Evolutionary conservation across 37 sponge, comb jelly and placozoan species (phyloP).

Genomic region (Lycopodina hypogea): DNA sequence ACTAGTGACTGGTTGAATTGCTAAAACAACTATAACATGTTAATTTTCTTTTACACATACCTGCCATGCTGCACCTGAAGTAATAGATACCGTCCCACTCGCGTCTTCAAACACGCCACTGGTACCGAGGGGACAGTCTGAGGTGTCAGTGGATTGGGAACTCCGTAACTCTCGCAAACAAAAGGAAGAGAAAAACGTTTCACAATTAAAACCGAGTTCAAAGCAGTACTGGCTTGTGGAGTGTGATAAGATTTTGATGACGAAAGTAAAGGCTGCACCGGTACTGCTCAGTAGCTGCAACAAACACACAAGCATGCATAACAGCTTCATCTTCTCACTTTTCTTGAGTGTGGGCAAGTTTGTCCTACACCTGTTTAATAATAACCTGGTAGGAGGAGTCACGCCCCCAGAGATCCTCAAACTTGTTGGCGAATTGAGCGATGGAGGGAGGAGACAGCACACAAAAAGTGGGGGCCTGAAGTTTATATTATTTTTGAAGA

Average conservation of each 20-base stretch:
- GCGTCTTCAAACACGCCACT: background rate
- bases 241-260: background rate
- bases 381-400: too few species aligned
- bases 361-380: too few species aligned
- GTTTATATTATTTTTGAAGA: too few species aligned
- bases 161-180: constrained; percentile 1
- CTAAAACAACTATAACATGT: too few species aligned
- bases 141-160: constrained; percentile 5
- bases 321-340: background rate
- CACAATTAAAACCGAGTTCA: background rate
- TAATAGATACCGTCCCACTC: background rate
- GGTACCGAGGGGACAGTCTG: constrained; percentile 7
- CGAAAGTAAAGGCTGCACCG: background rate
- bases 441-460: too few species aligned
- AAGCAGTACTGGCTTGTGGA: background rate
- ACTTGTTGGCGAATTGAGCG: too few species aligned
- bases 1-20: too few species aligned
- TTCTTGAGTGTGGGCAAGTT: too few species aligned
- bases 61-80: background rate
- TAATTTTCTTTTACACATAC: too few species aligned
- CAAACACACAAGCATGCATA: background rate
- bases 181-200: constrained; percentile 4
- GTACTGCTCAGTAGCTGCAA: background rate
- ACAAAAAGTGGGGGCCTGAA: too few species aligned
- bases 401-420: too few species aligned